Conservation (phyloP, 1,140 invertebrate genomes). For the Euura saliciscinereae region DNA sequence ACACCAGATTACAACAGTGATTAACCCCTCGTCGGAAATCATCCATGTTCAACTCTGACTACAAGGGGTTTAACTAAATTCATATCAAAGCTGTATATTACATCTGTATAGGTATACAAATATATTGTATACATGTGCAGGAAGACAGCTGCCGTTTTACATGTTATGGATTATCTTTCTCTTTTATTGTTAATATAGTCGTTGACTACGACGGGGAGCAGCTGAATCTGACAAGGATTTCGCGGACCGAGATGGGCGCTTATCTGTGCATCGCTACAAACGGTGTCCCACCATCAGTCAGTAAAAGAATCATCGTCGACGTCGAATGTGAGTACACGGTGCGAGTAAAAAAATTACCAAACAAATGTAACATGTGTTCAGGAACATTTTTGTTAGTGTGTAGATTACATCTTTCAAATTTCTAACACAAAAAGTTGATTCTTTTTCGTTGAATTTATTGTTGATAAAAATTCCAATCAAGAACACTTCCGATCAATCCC, state of each 20-base stretch:
- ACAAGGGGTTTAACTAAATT: constrained; percentile 3
- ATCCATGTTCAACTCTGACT: not conserved
- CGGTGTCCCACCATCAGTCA: constrained; percentile 85
- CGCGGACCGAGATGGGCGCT: constrained; percentile 85
- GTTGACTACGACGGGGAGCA: constrained; percentile 80
- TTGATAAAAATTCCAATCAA: too few species aligned
- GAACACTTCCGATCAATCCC: too few species aligned
- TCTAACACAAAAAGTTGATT: too few species aligned
- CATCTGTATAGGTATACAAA: not conserved
- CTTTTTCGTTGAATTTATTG: too few species aligned
- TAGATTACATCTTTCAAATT: too few species aligned
- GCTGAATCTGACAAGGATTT: constrained; percentile 82
- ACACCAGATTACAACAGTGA: too few species aligned
- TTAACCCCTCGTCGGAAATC: too few species aligned
- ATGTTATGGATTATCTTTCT: not conserved
- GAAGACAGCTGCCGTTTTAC: not conserved
- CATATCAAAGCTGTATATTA: constrained; percentile 8
- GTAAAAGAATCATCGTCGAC: constrained; percentile 86
- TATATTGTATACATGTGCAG: too few species aligned
- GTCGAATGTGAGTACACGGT: constrained; percentile 80
- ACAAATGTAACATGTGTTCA: too few species aligned
- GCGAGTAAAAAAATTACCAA: too few species aligned
- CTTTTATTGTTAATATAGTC: constrained; percentile 63
- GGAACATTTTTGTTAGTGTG: too few species aligned
- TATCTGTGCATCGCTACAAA: constrained; percentile 85